Percentiles rank a stretch among this genome's conserved stretches.
phyloP scores from a whole-genome alignment of 2,888 invertebrate genomes.

The Papilio protenor region DNA sequence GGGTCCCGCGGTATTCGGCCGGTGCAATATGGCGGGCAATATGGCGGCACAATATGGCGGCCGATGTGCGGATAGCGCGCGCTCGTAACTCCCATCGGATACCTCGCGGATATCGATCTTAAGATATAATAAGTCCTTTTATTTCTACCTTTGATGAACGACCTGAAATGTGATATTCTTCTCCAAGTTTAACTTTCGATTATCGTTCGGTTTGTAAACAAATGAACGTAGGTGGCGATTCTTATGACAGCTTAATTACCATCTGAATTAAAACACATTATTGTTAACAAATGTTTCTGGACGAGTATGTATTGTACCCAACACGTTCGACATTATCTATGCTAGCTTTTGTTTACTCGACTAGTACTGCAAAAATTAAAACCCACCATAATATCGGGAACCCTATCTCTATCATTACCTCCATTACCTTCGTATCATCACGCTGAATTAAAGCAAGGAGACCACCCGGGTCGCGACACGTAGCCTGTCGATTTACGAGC shows the following conservation, averaged over 20 bases:
- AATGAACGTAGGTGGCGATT: background rate
- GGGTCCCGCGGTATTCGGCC: slow-evolving; percentile 46
- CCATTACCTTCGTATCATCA: slow-evolving; percentile 31
- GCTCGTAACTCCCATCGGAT: slow-evolving; percentile 51
- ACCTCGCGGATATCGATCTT: slow-evolving; percentile 45
- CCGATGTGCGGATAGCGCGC: slow-evolving; percentile 50
- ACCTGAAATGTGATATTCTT: slow-evolving; percentile 43
- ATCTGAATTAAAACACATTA: too few species aligned
- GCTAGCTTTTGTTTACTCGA: background rate
- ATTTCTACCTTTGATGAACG: slow-evolving; percentile 37
- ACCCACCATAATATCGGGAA: background rate
- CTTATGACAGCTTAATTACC: background rate
- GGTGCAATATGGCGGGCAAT: slow-evolving; percentile 51
- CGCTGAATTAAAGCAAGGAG: slow-evolving; percentile 56
- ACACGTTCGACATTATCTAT: background rate
- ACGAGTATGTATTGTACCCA: background rate
- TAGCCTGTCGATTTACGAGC: slow-evolving; percentile 66
- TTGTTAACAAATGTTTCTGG: background rate
- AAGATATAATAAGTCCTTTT: slow-evolving; percentile 34
- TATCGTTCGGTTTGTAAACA: background rate
- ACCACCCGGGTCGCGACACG: slow-evolving; percentile 71
- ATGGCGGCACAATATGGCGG: slow-evolving; percentile 52
- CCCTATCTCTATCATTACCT: slow-evolving; percentile 38
- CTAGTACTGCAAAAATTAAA: background rate
- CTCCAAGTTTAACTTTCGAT: slow-evolving; percentile 22